These are phyloP conservation scores for Trematomus loennbergii DNA, from an alignment of 2,113 vertebrate species.

Conservation along the genomic window DNA sequence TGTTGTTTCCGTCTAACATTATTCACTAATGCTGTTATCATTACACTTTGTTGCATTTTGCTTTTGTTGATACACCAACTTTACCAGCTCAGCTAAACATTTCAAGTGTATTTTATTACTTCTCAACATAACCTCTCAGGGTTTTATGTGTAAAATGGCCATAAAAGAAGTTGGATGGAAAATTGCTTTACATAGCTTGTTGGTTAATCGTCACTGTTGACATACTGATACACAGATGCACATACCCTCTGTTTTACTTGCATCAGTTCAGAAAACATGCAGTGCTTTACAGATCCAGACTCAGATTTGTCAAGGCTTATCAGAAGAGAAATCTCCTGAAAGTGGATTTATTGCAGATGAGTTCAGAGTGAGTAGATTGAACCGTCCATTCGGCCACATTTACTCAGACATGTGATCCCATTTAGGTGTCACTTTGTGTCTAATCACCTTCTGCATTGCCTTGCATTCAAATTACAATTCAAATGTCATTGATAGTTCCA, in stretches of 20 bases:
- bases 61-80: background rate
- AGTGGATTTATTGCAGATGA: conserved; percentile 1
- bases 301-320: conserved; percentile 2
- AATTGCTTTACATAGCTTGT: background rate
- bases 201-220: conserved; percentile 4
- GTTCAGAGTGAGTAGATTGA: conserved; percentile 4
- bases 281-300: conserved; percentile 5
- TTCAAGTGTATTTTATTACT: background rate
- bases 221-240: background rate
- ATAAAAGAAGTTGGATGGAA: conserved; percentile 10
- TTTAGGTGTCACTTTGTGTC: background rate
- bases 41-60: background rate
- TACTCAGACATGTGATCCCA: background rate
- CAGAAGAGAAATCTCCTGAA: conserved; percentile 18
- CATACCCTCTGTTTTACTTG: background rate
- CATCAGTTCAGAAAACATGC: background rate
- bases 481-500: conserved; percentile 2
- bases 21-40: background rate
- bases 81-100: background rate
- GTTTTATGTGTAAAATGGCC: conserved; percentile 4
- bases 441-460: background rate
- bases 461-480: conserved; percentile 16
- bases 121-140: background rate
- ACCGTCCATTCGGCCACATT: conserved; percentile 5
- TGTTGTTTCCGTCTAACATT: background rate